phyloP scores from a whole-genome alignment of 2,797 vertebrate genomes.

The Pristis pectinata region DNA sequence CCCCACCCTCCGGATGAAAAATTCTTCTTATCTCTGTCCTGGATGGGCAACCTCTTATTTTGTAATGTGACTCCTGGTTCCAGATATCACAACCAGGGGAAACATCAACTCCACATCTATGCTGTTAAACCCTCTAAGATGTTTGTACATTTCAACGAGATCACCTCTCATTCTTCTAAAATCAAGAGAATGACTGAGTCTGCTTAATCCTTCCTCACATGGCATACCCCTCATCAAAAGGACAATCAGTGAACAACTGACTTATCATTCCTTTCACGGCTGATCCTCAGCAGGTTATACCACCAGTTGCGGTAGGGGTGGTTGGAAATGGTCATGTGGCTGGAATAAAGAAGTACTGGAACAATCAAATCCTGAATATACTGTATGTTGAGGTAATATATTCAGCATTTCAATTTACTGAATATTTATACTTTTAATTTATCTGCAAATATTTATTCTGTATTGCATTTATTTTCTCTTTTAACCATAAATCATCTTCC shows the following conservation, averaged over 20 bases:
- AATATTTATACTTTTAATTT: background rate
- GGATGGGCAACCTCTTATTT: too few species aligned
- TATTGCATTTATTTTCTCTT: background rate
- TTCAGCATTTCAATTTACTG: background rate
- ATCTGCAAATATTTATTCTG: background rate
- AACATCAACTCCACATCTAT: too few species aligned
- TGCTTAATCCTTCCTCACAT: too few species aligned
- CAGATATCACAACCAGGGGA: too few species aligned
- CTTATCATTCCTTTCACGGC: background rate
- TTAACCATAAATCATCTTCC: background rate
- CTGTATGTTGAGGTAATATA: conserved; percentile 25
- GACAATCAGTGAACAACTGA: background rate
- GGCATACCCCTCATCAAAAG: background rate
- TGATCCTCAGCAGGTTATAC: background rate
- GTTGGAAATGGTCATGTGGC: conserved; percentile 35
- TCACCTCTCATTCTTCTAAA: background rate
- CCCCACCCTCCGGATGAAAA: too few species aligned
- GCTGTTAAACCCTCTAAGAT: too few species aligned
- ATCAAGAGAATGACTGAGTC: too few species aligned
- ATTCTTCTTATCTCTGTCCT: too few species aligned
- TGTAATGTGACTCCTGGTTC: too few species aligned
- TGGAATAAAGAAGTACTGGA: conserved; percentile 38
- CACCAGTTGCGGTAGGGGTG: conserved; percentile 36
- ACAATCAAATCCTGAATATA: too few species aligned
- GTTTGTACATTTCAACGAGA: background rate